These are phyloP conservation scores for Porites lobata DNA, from an alignment of 92 coral and sea anemone genomes.

Conservation along the genomic window DNA sequence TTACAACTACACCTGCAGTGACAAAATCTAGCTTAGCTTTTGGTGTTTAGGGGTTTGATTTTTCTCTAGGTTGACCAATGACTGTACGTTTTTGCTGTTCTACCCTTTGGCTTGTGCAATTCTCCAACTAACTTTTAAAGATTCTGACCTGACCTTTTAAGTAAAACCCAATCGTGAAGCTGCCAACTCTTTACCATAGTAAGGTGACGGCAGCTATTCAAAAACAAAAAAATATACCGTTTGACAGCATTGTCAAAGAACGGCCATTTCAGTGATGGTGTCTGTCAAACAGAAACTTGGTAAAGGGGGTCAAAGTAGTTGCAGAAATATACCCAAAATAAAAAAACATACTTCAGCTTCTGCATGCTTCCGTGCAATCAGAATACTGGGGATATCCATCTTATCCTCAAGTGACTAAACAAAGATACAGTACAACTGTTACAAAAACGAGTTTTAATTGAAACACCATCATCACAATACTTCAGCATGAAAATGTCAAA, in stretches of 20 bases:
- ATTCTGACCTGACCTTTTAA: no score
- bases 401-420: conserved; percentile 85
- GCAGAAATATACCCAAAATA: not conserved
- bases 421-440: not conserved
- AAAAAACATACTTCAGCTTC: conserved; percentile 78
- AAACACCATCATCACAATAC: not conserved
- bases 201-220: no score
- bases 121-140: no score
- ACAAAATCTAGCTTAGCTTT: not conserved
- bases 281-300: no score
- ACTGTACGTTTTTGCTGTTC: no score
- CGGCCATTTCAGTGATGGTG: no score
- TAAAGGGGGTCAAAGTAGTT: not conserved
- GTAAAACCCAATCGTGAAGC: no score
- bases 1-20: not conserved
- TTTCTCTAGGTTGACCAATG: no score
- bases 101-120: no score
- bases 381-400: conserved; percentile 88
- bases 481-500: not conserved
- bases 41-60: not conserved
- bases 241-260: no score
- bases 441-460: not conserved
- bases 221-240: no score
- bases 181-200: no score
- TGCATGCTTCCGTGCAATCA: conserved; percentile 94